Evolutionary conservation across 2,797 vertebrate genomes (phyloP).

Genomic region (Knipowitschia caucasica): DNA sequence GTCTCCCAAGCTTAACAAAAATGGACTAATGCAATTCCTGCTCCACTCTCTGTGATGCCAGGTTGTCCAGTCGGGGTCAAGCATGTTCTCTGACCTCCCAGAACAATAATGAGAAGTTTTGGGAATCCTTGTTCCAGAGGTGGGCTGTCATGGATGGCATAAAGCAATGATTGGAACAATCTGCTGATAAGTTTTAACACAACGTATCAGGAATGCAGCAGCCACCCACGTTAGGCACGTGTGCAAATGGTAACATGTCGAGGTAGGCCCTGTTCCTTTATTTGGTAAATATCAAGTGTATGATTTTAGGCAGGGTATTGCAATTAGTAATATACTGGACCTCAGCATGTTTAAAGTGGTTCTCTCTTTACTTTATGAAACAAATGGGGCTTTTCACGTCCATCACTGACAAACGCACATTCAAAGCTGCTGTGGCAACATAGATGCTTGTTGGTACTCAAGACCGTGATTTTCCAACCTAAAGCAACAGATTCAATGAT

Average conservation of each 20-base stretch:
- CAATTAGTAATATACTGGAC: background rate
- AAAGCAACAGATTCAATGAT: background rate
- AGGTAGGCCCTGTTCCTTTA: background rate
- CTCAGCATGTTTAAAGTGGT: no score
- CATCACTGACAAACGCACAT: slow-evolving; percentile 18
- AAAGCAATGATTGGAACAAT: slow-evolving; percentile 13
- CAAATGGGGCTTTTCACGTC: background rate
- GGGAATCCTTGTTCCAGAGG: slow-evolving; percentile 39
- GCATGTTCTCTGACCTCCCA: slow-evolving; percentile 59
- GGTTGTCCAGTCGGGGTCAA: slow-evolving; percentile 63
- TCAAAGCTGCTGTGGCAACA: slow-evolving; percentile 30
- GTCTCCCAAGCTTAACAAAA: slow-evolving; percentile 43
- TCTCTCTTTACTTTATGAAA: background rate
- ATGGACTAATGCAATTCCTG: slow-evolving; percentile 31
- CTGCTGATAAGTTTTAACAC: slow-evolving; percentile 8
- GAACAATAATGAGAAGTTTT: slow-evolving; percentile 38
- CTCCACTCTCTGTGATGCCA: slow-evolving; percentile 36
- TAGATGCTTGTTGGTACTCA: slow-evolving; percentile 11
- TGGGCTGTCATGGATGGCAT: slow-evolving; percentile 38
- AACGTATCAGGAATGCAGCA: slow-evolving; percentile 46
- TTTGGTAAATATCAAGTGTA: slow-evolving; percentile 34
- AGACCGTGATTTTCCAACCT: slow-evolving; percentile 8
- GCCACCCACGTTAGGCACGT: slow-evolving; percentile 32
- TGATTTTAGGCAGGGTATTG: background rate
- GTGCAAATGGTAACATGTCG: slow-evolving; percentile 11